Conservation (phyloP, 2,888 invertebrate genomes). For the Drosophila suboccidentalis region DNA sequence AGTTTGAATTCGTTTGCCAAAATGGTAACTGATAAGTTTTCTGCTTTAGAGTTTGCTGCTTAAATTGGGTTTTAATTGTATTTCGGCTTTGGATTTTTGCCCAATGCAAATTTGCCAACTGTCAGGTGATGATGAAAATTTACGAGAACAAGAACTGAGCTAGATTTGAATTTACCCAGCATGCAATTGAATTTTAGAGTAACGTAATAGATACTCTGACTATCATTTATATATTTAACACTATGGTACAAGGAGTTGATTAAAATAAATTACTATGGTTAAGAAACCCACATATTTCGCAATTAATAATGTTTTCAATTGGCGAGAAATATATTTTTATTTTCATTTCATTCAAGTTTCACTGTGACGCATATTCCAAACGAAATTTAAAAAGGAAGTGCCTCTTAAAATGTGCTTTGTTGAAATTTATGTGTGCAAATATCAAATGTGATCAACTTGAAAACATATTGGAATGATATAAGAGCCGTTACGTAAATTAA, state of each 20-base stretch:
- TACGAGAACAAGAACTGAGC: constrained; percentile 6
- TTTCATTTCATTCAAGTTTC: constrained; percentile 1
- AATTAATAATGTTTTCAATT: neutral
- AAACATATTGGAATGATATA: constrained; percentile 73
- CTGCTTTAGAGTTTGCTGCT: constrained; percentile 65
- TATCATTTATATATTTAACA: neutral
- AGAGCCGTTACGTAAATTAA: constrained; percentile 59
- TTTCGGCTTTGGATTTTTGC: constrained; percentile 38
- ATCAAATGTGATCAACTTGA: constrained; percentile 50
- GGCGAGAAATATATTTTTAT: neutral
- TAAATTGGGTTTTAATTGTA: constrained; percentile 74
- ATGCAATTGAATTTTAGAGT: constrained; percentile 7
- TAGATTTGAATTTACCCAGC: constrained; percentile 17
- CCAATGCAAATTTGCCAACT: constrained; percentile 60
- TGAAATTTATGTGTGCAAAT: constrained; percentile 42
- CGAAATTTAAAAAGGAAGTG: constrained; percentile 11
- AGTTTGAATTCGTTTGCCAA: constrained; percentile 25
- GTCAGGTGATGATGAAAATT: constrained; percentile 55
- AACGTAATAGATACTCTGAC: neutral
- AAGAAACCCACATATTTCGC: neutral
- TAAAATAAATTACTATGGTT: neutral
- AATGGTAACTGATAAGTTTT: constrained; percentile 70
- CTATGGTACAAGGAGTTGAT: neutral
- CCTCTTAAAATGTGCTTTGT: constrained; percentile 28
- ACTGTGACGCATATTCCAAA: neutral